Evolutionary conservation across 2,888 invertebrate species (phyloP).

Genomic region (Rhorus exstirpatorius): DNA sequence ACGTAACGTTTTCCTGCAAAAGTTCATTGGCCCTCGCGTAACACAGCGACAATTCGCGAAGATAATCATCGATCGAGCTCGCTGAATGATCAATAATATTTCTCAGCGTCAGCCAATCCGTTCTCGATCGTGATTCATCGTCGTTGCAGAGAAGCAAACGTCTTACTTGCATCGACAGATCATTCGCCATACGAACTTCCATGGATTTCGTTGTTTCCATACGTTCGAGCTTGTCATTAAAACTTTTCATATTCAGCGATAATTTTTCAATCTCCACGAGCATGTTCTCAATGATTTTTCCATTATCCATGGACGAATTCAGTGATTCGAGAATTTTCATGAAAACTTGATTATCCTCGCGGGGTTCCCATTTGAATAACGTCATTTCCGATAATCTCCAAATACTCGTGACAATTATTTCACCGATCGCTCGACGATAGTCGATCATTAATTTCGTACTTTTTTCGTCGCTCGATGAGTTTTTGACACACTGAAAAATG

Average conservation of each 20-base stretch:
- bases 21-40: constrained; percentile 78
- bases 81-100: constrained; percentile 69
- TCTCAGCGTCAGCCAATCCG: constrained; percentile 75
- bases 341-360: constrained; percentile 74
- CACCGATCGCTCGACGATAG: constrained; percentile 74
- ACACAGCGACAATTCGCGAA: constrained; percentile 78
- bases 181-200: constrained; percentile 80
- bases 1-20: constrained; percentile 69
- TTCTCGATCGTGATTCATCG: constrained; percentile 75
- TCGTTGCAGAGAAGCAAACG: constrained; percentile 79
- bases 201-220: constrained; percentile 73
- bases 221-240: constrained; percentile 76
- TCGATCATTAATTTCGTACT: constrained; percentile 41
- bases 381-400: constrained; percentile 83
- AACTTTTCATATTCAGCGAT: constrained; percentile 70
- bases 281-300: constrained; percentile 68
- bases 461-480: constrained; percentile 37
- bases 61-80: constrained; percentile 62
- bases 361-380: constrained; percentile 81
- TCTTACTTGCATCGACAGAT: constrained; percentile 80
- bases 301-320: constrained; percentile 14
- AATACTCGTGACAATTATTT: constrained; percentile 79
- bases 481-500: constrained; percentile 47
- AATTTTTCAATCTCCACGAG: constrained; percentile 58
- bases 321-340: constrained; percentile 74